Evolutionary conservation across 2,113 vertebrate genomes (phyloP).

Genomic region (Sciurus niger): DNA sequence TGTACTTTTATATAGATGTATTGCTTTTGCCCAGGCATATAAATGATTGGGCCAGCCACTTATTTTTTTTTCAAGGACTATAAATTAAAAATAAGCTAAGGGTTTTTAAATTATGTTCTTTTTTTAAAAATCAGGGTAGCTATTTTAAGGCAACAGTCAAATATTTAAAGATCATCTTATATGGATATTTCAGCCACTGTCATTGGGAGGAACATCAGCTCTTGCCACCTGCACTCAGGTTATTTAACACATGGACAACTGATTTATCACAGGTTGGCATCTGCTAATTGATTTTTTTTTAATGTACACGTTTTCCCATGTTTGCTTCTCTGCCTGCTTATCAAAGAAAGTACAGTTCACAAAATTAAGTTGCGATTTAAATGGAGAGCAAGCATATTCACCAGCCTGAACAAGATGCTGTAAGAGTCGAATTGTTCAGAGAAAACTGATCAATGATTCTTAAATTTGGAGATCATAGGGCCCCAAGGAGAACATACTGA

Average conservation of each 20-base stretch:
- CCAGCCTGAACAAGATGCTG: not conserved
- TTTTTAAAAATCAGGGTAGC: slow-evolving; percentile 77
- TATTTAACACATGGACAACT: slow-evolving; percentile 16
- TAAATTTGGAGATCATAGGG: not conserved
- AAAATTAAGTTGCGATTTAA: slow-evolving; percentile 31
- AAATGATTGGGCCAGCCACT: slow-evolving; percentile 93
- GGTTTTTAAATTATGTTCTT: slow-evolving; percentile 91
- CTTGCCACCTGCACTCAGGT: slow-evolving; percentile 56
- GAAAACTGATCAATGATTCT: not conserved
- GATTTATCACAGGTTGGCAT: slow-evolving; percentile 13
- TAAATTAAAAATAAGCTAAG: slow-evolving; percentile 94
- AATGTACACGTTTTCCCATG: not conserved
- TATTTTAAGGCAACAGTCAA: slow-evolving; percentile 88
- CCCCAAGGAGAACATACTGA: not conserved
- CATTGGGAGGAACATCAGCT: slow-evolving; percentile 75
- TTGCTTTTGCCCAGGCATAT: slow-evolving; percentile 92
- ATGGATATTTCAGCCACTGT: slow-evolving; percentile 79
- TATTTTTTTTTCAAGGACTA: slow-evolving; percentile 90
- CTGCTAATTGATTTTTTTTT: slow-evolving; percentile 68
- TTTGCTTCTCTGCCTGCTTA: slow-evolving; percentile 46
- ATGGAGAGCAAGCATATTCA: not conserved
- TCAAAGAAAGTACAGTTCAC: slow-evolving; percentile 32
- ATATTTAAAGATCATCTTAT: slow-evolving; percentile 89
- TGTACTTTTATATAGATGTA: slow-evolving; percentile 94
- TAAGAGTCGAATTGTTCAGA: not conserved